Percentiles rank a stretch among this genome's conserved stretches.
These are phyloP conservation scores for Dichetophora obliterata DNA, from an alignment of 2,888 invertebrate genomes.

Conservation along the genomic window DNA sequence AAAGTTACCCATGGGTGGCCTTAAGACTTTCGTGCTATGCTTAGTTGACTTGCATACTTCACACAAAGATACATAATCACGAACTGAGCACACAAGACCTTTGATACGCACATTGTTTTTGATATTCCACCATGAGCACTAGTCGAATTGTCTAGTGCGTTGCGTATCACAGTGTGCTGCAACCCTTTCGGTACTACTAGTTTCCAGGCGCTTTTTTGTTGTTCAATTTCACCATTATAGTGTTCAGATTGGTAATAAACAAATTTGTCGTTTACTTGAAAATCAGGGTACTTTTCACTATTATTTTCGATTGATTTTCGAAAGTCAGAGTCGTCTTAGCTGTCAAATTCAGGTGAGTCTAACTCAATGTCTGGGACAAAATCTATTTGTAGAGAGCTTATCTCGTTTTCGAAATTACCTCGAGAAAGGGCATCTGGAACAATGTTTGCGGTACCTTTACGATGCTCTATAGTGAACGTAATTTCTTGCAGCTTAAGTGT, in stretches of 20 bases:
- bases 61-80: conserved; percentile 12
- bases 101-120: not conserved
- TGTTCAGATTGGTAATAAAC: not conserved
- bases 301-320: not conserved
- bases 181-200: not conserved
- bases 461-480: not conserved
- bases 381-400: not conserved
- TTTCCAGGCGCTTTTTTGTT: conserved; percentile 2
- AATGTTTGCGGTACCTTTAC: not conserved
- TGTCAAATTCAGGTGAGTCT: not conserved
- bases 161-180: not conserved
- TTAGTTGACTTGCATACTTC: conserved; percentile 32
- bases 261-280: not conserved
- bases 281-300: not conserved
- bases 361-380: not conserved
- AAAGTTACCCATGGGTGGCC: conserved; percentile 40
- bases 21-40: conserved; percentile 20
- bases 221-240: not conserved
- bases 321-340: not conserved
- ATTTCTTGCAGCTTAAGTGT: not conserved
- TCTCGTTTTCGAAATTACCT: not conserved
- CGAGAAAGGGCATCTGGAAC: conserved; percentile 10
- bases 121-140: not conserved
- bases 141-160: not conserved
- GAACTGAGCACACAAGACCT: not conserved